Base-by-base conservation (phyloP, 2,888 invertebrate genomes). In the Ochropleura plecta region DNA sequence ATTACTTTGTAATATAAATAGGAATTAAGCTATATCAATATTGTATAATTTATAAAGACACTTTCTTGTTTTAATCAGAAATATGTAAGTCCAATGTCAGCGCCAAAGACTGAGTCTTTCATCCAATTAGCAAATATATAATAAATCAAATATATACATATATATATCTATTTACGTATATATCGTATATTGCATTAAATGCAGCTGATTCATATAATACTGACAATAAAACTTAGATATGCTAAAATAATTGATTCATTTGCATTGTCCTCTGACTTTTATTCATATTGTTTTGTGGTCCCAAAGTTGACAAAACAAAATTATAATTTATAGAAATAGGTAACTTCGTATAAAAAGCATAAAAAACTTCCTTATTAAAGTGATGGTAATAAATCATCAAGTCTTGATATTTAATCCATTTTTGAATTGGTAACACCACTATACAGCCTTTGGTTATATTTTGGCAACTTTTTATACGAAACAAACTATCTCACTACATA, bases 211-310 rank as follows among this genome's bases (percentile, higher is more conserved):
- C 86, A 89, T 89, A 91, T 90, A 92, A 93, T 92, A 94, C 88
- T 92, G 91, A 86, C 90, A 85, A 92, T 88, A 90, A 91, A 91
- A 90, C 89, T 88, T 88, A 88, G 94, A 95, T 95, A 95, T 94
- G 95, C 92, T 90, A 93, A 95, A 95, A 91, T 95, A 95, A 95
- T 94, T 94, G 93, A 95, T 93, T 87, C 86, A 83, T 82, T 86
- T 86, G 85, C 85, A 63, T 73, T 73, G 80, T 64, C 80, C 73
- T 76, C 73, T 63, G 69, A 73, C 84, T 79, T 87, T 73, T 73
- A 81, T 86, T 75, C 70, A 55, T 82, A 84, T 80, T 82, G 83
- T 76, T 79, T 70, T 75, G 90, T 91, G 91, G 91, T 90, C 92
- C 90, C 90, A 78, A 84, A 82, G 67, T 82, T 85, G 71, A 78